Evolutionary conservation across 2,113 vertebrate species (phyloP), one percentile per base, ranked within the genome.

Genomic region (Thamnophis sirtalis): DNA sequence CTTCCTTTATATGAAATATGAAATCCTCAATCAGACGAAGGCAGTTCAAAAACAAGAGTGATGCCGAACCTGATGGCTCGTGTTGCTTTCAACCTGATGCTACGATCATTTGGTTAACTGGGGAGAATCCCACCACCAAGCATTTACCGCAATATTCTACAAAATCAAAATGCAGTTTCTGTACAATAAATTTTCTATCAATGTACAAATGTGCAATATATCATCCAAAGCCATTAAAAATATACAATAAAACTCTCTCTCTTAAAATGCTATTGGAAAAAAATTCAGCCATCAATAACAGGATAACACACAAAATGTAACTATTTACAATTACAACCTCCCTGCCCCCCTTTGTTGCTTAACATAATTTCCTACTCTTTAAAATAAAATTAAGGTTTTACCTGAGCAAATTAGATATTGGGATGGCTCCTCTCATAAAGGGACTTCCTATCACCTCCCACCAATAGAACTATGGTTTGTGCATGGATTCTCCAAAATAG

Each of bases 41-140:
- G 33, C 2, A 54, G 54, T 85, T 63, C 95, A 93, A 90, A 60
- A n/a, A 93, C 93, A 95, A 95, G 21, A 89, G 22, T 28, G 92
- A 94, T 90, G 11, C 86, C 50, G 94, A 92, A 88, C 63, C 22
- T 94, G 96, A 93, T 92, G 94, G 43, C 90, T 95, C 95, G 96
- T 95, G 87, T 93, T 94, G 95, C 94, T 95, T 94, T 51, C 85
- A 96, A 89, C 84, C 89, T 95, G 95, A 58, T 94, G 94, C 93
- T 95, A 93, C 17, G 15, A 38, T 94, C 91, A 73, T 92, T 88
- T 73, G 84, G 94, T 95, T 90, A 89, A 80, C 91, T 0, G 93
- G 94, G 94, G 92, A 96, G 92, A 96, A 96, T 53, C 0, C 73
- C 33, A 38, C 33, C 7, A 80, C 15, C 73, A 94, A 0, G 0